Conservation (phyloP, 2,797 vertebrate genomes). For the Liparis tanakae region DNA sequence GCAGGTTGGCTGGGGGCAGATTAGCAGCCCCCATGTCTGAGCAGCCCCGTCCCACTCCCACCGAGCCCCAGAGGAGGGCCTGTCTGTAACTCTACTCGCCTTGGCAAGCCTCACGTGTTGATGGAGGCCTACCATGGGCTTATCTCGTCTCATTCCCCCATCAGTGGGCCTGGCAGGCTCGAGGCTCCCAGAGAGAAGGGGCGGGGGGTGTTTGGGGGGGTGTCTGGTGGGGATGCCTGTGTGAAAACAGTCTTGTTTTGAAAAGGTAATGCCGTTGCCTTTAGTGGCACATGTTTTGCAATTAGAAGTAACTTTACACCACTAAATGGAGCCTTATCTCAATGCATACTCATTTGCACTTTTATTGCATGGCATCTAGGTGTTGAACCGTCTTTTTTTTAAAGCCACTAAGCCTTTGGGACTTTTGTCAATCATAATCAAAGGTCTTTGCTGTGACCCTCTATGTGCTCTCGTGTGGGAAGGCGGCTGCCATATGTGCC, state of each 20-base stretch:
- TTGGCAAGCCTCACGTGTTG: conserved; percentile 79
- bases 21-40: conserved; percentile 76
- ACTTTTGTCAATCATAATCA: conserved; percentile 38
- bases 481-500: conserved; percentile 38
- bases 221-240: conserved; percentile 52
- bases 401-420: neutral
- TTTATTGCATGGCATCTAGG: conserved; percentile 10
- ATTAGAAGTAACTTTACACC: conserved; percentile 59
- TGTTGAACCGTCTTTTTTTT: conserved; percentile 19
- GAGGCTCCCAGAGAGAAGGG: conserved; percentile 54
- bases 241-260: conserved; percentile 67
- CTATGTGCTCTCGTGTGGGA: conserved; percentile 18
- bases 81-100: conserved; percentile 82
- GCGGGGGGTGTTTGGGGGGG: conserved; percentile 26
- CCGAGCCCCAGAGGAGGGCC: conserved; percentile 74
- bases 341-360: conserved; percentile 29
- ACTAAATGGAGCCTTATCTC: conserved; percentile 43
- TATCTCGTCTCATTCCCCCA: conserved; percentile 80
- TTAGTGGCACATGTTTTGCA: conserved; percentile 57
- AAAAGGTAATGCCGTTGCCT: conserved; percentile 61
- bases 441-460: conserved; percentile 9
- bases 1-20: conserved; percentile 73
- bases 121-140: conserved; percentile 78
- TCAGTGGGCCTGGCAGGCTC: conserved; percentile 58
- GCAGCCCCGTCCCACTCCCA: conserved; percentile 67